These are phyloP conservation scores for Tachycineta bicolor DNA, from an alignment of 2,113 vertebrate genomes.

Conservation along the genomic window DNA sequence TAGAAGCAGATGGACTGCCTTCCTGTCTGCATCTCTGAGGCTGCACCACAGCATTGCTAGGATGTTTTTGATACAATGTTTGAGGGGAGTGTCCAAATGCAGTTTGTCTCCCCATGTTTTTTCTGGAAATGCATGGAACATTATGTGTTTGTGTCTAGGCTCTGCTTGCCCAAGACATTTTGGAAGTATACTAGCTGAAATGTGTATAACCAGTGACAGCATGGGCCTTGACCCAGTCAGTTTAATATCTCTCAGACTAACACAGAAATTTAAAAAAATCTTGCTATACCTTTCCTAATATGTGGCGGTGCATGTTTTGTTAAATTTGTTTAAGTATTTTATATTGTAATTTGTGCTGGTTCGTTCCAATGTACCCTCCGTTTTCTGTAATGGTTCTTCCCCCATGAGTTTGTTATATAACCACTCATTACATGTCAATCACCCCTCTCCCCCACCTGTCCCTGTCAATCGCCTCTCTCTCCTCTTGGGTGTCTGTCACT, in stretches of 20 bases:
- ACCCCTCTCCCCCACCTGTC: too few species aligned
- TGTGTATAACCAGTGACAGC: background rate
- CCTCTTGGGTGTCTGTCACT: too few species aligned
- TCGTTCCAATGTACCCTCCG: too few species aligned
- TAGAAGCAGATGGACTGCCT: background rate
- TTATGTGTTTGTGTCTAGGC: background rate
- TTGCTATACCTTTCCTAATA: background rate
- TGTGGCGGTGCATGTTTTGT: too few species aligned
- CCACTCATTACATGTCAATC: too few species aligned
- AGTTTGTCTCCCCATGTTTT: background rate
- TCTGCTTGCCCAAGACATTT: background rate
- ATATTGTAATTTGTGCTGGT: too few species aligned
- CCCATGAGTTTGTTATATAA: too few species aligned
- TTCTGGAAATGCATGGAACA: background rate
- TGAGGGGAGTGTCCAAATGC: fast-evolving
- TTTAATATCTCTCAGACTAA: background rate
- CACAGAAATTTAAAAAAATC: background rate
- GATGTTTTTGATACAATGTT: background rate
- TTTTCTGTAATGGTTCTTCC: too few species aligned
- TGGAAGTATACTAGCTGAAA: fast-evolving
- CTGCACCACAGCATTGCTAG: background rate
- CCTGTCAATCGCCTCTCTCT: too few species aligned
- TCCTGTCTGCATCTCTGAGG: background rate
- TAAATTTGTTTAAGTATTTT: too few species aligned
- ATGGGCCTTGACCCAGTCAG: background rate